phyloP scores from a whole-genome alignment of 2,888 invertebrate species.

The Aethes cnicana region DNA sequence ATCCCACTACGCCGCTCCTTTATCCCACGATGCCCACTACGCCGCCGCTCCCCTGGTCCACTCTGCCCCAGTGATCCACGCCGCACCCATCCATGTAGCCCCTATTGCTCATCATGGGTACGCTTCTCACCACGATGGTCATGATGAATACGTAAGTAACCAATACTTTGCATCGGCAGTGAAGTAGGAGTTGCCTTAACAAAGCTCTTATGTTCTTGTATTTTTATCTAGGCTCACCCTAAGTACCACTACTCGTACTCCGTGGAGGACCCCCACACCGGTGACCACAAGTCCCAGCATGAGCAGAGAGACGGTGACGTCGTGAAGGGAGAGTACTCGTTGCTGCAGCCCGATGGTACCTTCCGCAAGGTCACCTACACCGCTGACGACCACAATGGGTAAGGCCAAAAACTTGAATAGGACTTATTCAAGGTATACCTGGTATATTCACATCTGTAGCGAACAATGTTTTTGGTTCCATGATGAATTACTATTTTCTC shows the following conservation, averaged over 20 bases:
- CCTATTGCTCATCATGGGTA: conserved; percentile 36
- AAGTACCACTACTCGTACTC: conserved; percentile 84
- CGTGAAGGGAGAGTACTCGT: conserved; percentile 85
- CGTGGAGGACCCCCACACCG: conserved; percentile 83
- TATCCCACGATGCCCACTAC: conserved; percentile 32
- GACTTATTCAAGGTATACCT: not conserved
- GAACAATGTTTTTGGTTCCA: conserved; percentile 8
- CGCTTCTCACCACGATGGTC: conserved; percentile 37
- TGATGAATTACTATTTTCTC: conserved; percentile 24
- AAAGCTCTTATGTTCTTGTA: not conserved
- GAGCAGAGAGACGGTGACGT: conserved; percentile 84
- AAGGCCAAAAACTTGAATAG: conserved; percentile 38
- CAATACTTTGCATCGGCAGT: no score
- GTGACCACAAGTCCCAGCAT: conserved; percentile 84
- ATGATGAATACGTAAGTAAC: conserved; percentile 47
- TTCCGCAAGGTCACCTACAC: conserved; percentile 83
- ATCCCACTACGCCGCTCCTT: conserved; percentile 6
- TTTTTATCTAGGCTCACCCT: conserved; percentile 79
- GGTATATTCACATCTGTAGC: conserved; percentile 24
- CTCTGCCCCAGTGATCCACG: conserved; percentile 35
- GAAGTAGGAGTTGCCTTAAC: no score
- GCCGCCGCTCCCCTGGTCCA: conserved; percentile 39
- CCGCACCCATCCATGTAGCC: conserved; percentile 35
- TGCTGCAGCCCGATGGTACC: conserved; percentile 83
- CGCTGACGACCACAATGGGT: conserved; percentile 83